Percentiles rank a stretch among this genome's conserved stretches.
Conservation (phyloP, 2,888 invertebrate genomes). For the Harmothoe impar region DNA sequence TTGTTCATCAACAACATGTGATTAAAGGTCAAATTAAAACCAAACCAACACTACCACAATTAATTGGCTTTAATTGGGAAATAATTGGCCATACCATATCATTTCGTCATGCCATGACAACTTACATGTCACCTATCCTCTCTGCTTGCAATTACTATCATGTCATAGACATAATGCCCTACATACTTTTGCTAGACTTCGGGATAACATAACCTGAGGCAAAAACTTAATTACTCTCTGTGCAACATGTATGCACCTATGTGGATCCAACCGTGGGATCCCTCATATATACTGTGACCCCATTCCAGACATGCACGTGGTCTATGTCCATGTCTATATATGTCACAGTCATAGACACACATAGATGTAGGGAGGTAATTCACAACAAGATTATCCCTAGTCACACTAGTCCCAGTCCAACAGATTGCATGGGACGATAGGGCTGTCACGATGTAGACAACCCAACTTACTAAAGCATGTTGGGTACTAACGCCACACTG, state of each 20-base stretch:
- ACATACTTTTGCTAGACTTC: background rate
- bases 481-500: background rate
- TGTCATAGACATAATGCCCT: slow-evolving; percentile 1
- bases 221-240: background rate
- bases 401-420: slow-evolving; percentile 18
- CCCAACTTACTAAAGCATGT: background rate
- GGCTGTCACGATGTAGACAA: background rate
- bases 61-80: slow-evolving; percentile 4
- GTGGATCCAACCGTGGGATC: background rate
- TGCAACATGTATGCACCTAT: background rate
- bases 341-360: slow-evolving; percentile 2
- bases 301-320: background rate
- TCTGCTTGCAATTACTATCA: background rate
- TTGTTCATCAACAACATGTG: slow-evolving; percentile 10
- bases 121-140: background rate
- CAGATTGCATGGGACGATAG: background rate
- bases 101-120: slow-evolving; percentile 6
- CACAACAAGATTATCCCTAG: background rate
- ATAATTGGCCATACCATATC: slow-evolving; percentile 22
- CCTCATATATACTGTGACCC: background rate
- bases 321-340: background rate
- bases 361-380: background rate
- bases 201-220: background rate
- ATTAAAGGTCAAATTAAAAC: background rate
- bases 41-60: background rate